Evolutionary conservation across 2,113 vertebrate species (phyloP).

Genomic region (Scytalopus superciliaris): DNA sequence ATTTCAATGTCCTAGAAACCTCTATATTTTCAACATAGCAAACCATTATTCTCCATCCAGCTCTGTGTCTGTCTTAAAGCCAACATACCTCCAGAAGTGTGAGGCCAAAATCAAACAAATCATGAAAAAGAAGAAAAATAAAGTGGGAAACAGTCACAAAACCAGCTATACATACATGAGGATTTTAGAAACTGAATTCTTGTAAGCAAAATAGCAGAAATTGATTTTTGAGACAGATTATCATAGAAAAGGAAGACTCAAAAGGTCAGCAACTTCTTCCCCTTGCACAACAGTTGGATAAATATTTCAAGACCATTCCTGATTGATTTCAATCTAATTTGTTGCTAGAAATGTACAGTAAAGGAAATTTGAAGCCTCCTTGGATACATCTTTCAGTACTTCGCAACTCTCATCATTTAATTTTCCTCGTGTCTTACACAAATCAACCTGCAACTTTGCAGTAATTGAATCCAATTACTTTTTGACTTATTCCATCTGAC

Average conservation of each 20-base stretch:
- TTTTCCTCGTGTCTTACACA: neutral
- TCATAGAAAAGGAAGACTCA: neutral
- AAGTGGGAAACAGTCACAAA: neutral
- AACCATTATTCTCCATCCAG: neutral
- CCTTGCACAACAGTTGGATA: slow-evolving; percentile 34
- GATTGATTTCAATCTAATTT: slow-evolving; percentile 52
- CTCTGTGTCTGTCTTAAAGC: neutral
- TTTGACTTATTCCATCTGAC: neutral
- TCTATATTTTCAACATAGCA: neutral
- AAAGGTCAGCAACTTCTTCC: slow-evolving; percentile 52
- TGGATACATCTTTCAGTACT: neutral
- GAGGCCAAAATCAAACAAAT: neutral
- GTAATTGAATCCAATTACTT: neutral
- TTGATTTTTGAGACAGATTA: slow-evolving; percentile 23
- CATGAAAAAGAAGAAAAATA: neutral
- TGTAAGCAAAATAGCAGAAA: slow-evolving; percentile 11
- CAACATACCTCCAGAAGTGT: neutral
- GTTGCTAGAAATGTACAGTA: slow-evolving; percentile 22
- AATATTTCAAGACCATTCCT: slow-evolving; percentile 25
- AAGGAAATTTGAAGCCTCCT: slow-evolving; percentile 33
- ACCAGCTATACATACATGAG: neutral
- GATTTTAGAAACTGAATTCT: neutral
- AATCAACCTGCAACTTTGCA: slow-evolving; percentile 4
- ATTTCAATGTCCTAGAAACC: neutral
- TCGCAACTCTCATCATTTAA: neutral